Conservation (phyloP, 2,888 invertebrate genomes). For the Heteromurus nitidus region DNA sequence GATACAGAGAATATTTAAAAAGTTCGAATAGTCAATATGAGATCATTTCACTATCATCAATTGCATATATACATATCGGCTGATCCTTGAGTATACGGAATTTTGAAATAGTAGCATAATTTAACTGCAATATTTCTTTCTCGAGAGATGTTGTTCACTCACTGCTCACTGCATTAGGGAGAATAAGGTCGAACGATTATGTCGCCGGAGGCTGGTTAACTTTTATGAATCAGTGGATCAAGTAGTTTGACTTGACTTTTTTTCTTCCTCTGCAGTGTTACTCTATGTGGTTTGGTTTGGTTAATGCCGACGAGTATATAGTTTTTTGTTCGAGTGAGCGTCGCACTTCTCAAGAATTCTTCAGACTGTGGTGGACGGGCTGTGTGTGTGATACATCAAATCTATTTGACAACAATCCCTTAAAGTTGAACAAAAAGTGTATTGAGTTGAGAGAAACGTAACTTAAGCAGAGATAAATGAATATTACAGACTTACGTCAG, state of each 20-base stretch:
- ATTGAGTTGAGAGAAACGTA: background rate
- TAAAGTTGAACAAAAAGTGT: slow-evolving; percentile 2
- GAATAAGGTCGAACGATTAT: slow-evolving; percentile 22
- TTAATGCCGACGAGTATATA: background rate
- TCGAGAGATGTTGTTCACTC: slow-evolving; percentile 4
- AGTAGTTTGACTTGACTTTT: slow-evolving; percentile 12
- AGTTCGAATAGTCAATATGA: too few species aligned
- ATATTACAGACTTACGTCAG: too few species aligned
- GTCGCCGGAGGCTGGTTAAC: slow-evolving; percentile 42
- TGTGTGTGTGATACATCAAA: slow-evolving; percentile 1
- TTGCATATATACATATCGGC: background rate
- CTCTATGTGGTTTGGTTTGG: background rate
- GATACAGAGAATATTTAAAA: background rate
- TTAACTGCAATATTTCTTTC: slow-evolving; percentile 22
- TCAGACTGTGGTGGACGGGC: too few species aligned
- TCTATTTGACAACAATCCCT: slow-evolving; percentile 13
- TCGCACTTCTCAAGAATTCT: too few species aligned
- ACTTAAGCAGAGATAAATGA: background rate
- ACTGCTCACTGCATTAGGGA: background rate
- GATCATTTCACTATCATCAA: too few species aligned
- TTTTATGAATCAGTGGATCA: slow-evolving; percentile 16
- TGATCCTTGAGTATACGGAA: background rate
- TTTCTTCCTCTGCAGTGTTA: slow-evolving; percentile 13
- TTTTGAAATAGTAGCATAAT: slow-evolving; percentile 20
- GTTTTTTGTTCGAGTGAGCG: background rate